Percentiles rank a stretch among this genome's conserved stretches.
These are phyloP conservation scores for Struthio camelus DNA, from an alignment of 2,113 vertebrate species.

Conservation along the genomic window DNA sequence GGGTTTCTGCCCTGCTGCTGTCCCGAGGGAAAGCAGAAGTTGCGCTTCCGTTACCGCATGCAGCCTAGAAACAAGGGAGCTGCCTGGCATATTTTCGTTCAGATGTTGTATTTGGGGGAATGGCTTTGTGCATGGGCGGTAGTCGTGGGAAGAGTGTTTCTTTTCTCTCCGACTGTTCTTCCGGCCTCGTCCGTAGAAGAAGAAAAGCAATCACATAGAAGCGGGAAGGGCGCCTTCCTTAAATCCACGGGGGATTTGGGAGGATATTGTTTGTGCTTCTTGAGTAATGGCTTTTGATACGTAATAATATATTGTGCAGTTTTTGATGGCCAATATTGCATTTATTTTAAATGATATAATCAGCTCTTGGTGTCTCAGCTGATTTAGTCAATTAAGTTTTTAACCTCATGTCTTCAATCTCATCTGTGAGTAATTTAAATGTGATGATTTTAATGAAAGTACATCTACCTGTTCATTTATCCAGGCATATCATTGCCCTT, in stretches of 20 bases:
- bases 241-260: slow-evolving; percentile 14
- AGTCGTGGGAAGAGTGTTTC: fast-evolving
- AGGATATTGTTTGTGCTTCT: slow-evolving; percentile 66
- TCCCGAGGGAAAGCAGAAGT: neutral
- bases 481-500: slow-evolving; percentile 30
- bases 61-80: too few species aligned
- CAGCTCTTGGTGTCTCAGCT: slow-evolving; percentile 45
- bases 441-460: slow-evolving; percentile 69
- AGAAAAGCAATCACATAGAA: slow-evolving; percentile 41
- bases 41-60: too few species aligned
- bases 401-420: slow-evolving; percentile 70
- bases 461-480: slow-evolving; percentile 68
- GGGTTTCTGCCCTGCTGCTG: neutral
- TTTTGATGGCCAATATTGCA: slow-evolving; percentile 62
- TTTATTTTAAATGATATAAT: slow-evolving; percentile 68
- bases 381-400: slow-evolving; percentile 77
- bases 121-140: neutral
- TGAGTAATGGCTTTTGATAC: slow-evolving; percentile 69
- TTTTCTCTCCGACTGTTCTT: neutral
- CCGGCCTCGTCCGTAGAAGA: neutral
- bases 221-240: neutral
- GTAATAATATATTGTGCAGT: slow-evolving; percentile 53
- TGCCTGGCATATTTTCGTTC: neutral
- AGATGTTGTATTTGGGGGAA: neutral
- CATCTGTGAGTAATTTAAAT: slow-evolving; percentile 66